These are phyloP conservation scores for Formica aserva DNA, from an alignment of 2,888 invertebrate species.

Conservation along the genomic window DNA sequence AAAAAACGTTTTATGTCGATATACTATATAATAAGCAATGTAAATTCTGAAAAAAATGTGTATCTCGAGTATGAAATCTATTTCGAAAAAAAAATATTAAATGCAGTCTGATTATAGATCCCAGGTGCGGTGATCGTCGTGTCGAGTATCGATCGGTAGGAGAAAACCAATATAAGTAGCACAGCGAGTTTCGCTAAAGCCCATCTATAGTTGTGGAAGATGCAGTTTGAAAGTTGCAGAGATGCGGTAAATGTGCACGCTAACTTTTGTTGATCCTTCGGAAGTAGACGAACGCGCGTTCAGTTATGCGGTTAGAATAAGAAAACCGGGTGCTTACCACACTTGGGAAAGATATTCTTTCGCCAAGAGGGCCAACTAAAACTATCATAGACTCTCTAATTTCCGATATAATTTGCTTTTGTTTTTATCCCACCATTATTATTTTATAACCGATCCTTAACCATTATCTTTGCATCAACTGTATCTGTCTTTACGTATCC, in stretches of 20 bases:
- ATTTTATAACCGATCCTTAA: not conserved
- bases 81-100: slow-evolving; percentile 38
- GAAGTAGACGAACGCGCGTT: slow-evolving; percentile 43
- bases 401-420: slow-evolving; percentile 56
- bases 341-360: slow-evolving; percentile 10
- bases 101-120: not conserved
- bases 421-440: not conserved
- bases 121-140: not conserved
- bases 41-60: not conserved
- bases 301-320: slow-evolving; percentile 28
- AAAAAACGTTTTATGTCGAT: not conserved
- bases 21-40: not conserved
- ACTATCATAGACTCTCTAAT: slow-evolving; percentile 68
- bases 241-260: slow-evolving; percentile 54
- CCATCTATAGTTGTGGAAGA: slow-evolving; percentile 28
- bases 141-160: slow-evolving; percentile 32
- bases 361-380: slow-evolving; percentile 68
- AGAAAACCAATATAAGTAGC: not conserved
- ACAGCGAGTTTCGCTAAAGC: slow-evolving; percentile 36
- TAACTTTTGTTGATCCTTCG: slow-evolving; percentile 59
- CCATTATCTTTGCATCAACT: not conserved
- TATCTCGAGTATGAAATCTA: slow-evolving; percentile 1
- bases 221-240: slow-evolving; percentile 40
- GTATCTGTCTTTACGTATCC: not conserved
- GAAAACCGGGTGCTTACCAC: not conserved